Base-by-base conservation (phyloP, 2,113 vertebrate genomes). In the Mirounga angustirostris region DNA sequence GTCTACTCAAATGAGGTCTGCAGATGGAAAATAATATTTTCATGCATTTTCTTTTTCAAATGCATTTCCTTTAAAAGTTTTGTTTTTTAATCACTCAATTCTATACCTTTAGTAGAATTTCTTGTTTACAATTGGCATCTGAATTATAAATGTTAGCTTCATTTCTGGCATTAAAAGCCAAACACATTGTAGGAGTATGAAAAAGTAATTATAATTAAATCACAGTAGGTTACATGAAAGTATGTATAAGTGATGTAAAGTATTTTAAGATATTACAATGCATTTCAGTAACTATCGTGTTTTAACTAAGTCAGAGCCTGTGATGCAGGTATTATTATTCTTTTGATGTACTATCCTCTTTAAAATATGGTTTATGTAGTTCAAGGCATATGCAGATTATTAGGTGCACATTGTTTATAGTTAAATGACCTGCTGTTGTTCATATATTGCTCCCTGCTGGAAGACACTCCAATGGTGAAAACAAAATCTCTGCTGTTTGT, bases 371-470 rank as follows among this genome's bases (percentile, higher is more conserved):
- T 96, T 97, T 97, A 91, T 97, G 15, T 56, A 82, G 65, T 78
- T 88, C 33, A 19, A 85, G 52, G n/a, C 19, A 73, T 78, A 61
- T 85, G 36, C 58, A 2, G 26, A 58, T 97, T 98, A 33, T 94
- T 97, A 97, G 89, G 43, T 97, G 40, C 96, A 79, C 69, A 40
- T 96, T 98, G 69, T 93, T 98, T 98, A 93, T 96, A 96, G 50
- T 89, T 98, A 91, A 96, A 92, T 88, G 59, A 91, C 13, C 98
- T 98, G 61, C 89, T 94, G 36, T 82, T 98, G 18, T 22, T 98
- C 7, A 21, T 94, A 26, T 96, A 95, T 98, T 97, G 0, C 71
- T 98, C 83, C 92, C 89, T 59, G 30, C 91, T 97, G 96, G 52
- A 97, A 98, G 63, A 56, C 1, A n/a, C 58, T 97, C 96, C 86